Evolutionary conservation across 2,797 vertebrate genomes (phyloP).

Genomic region (Protonibea diacanthus): DNA sequence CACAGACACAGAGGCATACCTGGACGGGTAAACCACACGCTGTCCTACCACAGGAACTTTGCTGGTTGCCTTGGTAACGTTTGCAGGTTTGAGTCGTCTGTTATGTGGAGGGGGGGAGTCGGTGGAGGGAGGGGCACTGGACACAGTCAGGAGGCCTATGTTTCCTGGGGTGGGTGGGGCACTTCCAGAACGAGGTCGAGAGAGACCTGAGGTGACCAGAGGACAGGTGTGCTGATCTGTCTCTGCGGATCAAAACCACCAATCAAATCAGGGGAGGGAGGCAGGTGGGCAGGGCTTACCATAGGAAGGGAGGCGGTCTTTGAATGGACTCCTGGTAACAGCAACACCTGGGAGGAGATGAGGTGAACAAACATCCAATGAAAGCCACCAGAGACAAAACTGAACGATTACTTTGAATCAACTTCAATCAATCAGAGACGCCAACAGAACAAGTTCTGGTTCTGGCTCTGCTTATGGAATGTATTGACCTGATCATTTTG

Average conservation of each 20-base stretch:
- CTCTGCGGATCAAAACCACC: not conserved
- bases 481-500: not conserved
- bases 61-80: slow-evolving; percentile 33
- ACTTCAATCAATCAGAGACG: not conserved
- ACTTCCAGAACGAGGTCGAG: slow-evolving; percentile 92
- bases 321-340: slow-evolving; percentile 74
- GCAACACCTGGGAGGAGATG: slow-evolving; percentile 70
- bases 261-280: not conserved
- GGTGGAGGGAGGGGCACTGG: slow-evolving; percentile 77
- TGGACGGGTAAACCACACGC: not conserved
- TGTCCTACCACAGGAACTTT: slow-evolving; percentile 18
- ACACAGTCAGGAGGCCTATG: slow-evolving; percentile 85
- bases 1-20: not conserved
- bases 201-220: slow-evolving; percentile 85
- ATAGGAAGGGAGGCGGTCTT: slow-evolving; percentile 76
- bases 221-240: not conserved
- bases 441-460: not conserved
- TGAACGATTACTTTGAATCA: not conserved
- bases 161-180: slow-evolving; percentile 93
- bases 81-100: slow-evolving; percentile 24
- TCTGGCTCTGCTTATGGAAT: not conserved
- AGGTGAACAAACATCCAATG: not conserved
- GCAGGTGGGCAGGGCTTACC: slow-evolving; percentile 57
- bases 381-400: not conserved
- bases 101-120: slow-evolving; percentile 83